phyloP scores from a whole-genome alignment of 2,888 invertebrate species.

The Oscheius sp. region DNA sequence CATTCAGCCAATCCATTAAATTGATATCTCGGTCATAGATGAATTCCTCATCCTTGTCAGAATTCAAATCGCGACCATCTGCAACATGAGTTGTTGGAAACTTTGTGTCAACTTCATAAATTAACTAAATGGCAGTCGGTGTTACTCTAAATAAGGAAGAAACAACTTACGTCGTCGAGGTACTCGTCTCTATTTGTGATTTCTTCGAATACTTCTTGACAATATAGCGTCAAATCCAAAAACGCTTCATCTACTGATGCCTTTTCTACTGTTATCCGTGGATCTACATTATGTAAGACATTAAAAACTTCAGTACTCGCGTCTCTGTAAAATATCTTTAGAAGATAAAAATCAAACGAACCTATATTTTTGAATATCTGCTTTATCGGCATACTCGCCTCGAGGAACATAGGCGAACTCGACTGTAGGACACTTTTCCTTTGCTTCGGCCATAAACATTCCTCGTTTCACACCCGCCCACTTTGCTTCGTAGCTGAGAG shows the following conservation, averaged over 20 bases:
- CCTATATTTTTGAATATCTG: conserved; percentile 85
- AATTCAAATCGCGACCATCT: conserved; percentile 43
- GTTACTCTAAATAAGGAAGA: too few relatives aligned
- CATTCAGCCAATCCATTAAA: conserved; percentile 33
- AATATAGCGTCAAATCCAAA: conserved; percentile 85
- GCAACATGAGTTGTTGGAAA: conserved; percentile 47
- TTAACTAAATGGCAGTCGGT: conserved; percentile 6
- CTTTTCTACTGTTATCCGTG: conserved; percentile 80
- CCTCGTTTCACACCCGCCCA: conserved; percentile 84
- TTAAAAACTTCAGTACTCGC: conserved; percentile 79
- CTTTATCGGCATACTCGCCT: conserved; percentile 81
- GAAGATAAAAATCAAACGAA: too few relatives aligned
- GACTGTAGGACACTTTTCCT: conserved; percentile 86
- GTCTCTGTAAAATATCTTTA: conserved; percentile 37
- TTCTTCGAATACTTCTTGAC: conserved; percentile 73
- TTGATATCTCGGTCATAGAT: conserved; percentile 29
- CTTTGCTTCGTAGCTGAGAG: conserved; percentile 94
- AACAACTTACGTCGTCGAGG: conserved; percentile 22
- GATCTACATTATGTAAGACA: conserved; percentile 83
- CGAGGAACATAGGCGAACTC: conserved; percentile 74
- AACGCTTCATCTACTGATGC: conserved; percentile 98
- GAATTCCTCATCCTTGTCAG: conserved; percentile 26
- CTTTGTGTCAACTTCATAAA: neutral
- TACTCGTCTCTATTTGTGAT: conserved; percentile 51
- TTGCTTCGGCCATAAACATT: conserved; percentile 91